These are phyloP conservation scores for Cynoglossus semilaevis DNA, from an alignment of 2,113 vertebrate genomes.

Conservation along the genomic window DNA sequence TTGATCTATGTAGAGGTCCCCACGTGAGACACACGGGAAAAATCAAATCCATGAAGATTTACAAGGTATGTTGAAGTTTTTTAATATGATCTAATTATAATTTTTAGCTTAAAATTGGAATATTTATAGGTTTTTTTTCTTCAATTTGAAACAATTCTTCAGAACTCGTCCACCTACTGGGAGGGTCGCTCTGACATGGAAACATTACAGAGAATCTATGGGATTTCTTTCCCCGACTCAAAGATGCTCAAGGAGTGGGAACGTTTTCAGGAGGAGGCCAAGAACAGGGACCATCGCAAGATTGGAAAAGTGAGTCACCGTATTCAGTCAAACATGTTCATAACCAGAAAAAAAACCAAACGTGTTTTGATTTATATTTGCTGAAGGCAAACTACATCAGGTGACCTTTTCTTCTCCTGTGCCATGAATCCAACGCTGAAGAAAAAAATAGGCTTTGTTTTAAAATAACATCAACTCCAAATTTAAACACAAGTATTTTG, in stretches of 20 bases:
- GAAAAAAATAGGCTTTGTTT: no score
- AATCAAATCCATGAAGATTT: slow-evolving; percentile 94
- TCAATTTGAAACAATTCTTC: no score
- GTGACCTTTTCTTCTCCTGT: no score
- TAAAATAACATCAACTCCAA: no score
- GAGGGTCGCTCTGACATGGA: slow-evolving; percentile 97
- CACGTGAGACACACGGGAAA: slow-evolving; percentile 97
- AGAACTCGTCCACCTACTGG: slow-evolving; percentile 99
- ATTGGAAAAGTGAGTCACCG: slow-evolving; percentile 85
- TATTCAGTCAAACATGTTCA: neutral
- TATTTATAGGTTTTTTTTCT: no score
- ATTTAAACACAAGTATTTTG: no score
- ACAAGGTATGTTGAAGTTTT: slow-evolving; percentile 83
- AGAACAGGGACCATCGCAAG: slow-evolving; percentile 94
- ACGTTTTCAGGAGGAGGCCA: slow-evolving; percentile 96
- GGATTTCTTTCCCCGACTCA: slow-evolving; percentile 94
- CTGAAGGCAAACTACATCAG: neutral
- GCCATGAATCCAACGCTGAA: no score
- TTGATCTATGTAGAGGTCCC: slow-evolving; percentile 94
- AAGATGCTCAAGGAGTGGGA: slow-evolving; percentile 99
- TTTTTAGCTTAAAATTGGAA: no score
- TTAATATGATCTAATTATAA: no score
- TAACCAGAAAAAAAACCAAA: slow-evolving; percentile 15
- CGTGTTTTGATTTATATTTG: slow-evolving; percentile 5
- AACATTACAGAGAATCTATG: slow-evolving; percentile 92